Percentiles rank a stretch among this genome's conserved stretches.
These are phyloP conservation scores for Mya arenaria DNA, from an alignment of 1,140 invertebrate species.

Conservation along the genomic window DNA sequence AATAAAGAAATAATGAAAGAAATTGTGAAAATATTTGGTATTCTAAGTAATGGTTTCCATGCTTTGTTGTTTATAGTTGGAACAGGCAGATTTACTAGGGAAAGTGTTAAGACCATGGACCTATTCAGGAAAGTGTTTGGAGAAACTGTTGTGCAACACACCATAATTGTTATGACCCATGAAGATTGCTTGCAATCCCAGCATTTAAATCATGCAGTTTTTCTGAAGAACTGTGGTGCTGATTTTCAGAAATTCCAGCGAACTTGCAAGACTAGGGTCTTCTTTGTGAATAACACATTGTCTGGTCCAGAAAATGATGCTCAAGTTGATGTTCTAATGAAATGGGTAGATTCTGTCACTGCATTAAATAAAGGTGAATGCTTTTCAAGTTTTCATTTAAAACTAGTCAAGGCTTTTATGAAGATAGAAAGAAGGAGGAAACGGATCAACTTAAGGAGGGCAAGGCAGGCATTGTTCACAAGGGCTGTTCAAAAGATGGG, in stretches of 20 bases:
- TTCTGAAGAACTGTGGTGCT: background rate
- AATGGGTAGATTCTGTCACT: background rate
- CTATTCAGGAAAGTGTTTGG: conserved; percentile 8
- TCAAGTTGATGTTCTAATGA: background rate
- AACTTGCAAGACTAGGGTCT: conserved; percentile 7
- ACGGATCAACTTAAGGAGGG: background rate
- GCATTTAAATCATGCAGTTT: background rate
- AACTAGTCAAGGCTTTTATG: background rate
- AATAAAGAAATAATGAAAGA: conserved; percentile 12
- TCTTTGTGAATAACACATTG: background rate
- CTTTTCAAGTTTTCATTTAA: conserved; percentile 12
- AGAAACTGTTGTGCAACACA: background rate
- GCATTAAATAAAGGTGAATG: background rate
- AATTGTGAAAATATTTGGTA: conserved; percentile 1
- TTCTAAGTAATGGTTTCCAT: conserved; percentile 9
- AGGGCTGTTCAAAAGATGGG: background rate
- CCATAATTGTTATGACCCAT: conserved; percentile 22
- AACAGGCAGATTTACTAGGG: conserved; percentile 8
- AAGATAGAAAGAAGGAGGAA: conserved; percentile 8
- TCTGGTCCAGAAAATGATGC: background rate
- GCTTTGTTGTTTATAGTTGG: conserved; percentile 7
- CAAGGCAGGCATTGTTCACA: background rate
- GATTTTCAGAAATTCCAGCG: background rate
- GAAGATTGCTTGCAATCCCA: background rate
- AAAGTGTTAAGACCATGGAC: conserved; percentile 3